Evolutionary conservation across 2,113 vertebrate species (phyloP).

Genomic region (Atractosteus spatula): DNA sequence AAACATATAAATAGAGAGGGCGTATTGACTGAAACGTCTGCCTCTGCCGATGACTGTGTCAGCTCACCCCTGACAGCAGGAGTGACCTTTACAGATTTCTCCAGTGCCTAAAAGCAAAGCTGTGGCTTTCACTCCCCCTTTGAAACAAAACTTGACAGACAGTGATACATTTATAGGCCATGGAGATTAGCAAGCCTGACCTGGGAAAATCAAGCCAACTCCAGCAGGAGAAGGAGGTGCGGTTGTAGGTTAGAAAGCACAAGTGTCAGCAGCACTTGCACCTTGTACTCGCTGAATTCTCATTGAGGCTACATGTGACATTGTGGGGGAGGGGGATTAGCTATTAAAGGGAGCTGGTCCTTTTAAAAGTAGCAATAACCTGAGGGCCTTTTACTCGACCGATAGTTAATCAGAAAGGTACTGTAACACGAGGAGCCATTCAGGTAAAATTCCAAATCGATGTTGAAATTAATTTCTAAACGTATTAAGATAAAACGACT

Average conservation of each 20-base stretch:
- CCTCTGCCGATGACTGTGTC: background rate
- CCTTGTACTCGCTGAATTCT: too few relatives aligned
- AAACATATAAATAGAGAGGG: background rate
- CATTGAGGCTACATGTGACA: constrained; percentile 5
- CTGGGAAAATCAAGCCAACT: background rate
- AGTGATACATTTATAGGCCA: background rate
- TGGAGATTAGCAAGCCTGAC: background rate
- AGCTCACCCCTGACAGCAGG: background rate
- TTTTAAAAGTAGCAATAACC: constrained; percentile 1
- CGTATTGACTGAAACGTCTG: background rate
- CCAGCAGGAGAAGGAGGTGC: background rate
- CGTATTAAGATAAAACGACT: too few relatives aligned
- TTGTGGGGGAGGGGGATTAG: background rate
- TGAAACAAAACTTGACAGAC: too few relatives aligned
- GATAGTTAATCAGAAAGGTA: background rate
- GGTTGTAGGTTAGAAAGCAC: constrained; percentile 11
- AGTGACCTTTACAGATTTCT: background rate
- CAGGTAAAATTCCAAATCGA: too few relatives aligned
- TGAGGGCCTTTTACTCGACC: background rate
- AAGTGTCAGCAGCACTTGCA: background rate
- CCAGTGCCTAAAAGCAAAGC: background rate
- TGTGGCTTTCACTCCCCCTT: too few relatives aligned
- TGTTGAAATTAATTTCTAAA: too few relatives aligned
- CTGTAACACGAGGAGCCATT: background rate
- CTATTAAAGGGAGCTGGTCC: background rate